Base-by-base conservation (phyloP, 2,797 vertebrate species). In the Neopelma chrysocephalum region DNA sequence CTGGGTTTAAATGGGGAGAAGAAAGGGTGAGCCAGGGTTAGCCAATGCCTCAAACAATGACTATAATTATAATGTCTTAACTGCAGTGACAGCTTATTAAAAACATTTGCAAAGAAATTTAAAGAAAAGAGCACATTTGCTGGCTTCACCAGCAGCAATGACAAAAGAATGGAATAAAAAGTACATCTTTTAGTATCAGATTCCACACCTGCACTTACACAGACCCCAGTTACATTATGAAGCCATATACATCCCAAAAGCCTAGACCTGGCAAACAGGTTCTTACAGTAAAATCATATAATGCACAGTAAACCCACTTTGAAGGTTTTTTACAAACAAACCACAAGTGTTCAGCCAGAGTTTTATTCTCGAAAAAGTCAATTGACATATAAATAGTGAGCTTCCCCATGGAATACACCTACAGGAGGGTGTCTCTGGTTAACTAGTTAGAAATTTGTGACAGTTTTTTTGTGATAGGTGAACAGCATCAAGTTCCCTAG, bases 1-100 rank as follows among this genome's bases (percentile, higher is more conserved):
- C 85, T 60, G 34, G 45, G 60, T 91, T 94, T 94, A 82, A 95
- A 92, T 9, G 27, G 23, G 40, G 45, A 68, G 45, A 95, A 62
- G 48, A 68, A 79, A 94, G 84, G 76, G 65, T 61, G 26, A 93
- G 69, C 18, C 75, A 76, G 69, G 84, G 77, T 93, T 75, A 94
- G 82, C n/a, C 72, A 93, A 40, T 73, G 61, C 54, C 34, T 96
- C 87, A 85, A 78, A 94, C 89, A 92, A 58, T 89, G 1, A 80
- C 86, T 89, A 5, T 87, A 90, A 95, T 96, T 95, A 93, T 42
- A 51, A 84, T 54, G 82, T 89, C 90, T 80, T 85, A 92, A 57
- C 84, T 34, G 70, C 23, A 66, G 16, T 94, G 94, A 95, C 90
- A 95, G 94, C 80, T 96, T 94, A 91, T 88, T 90, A 93, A 93